These are phyloP conservation scores for Mesorhabditis spiculigera DNA, from an alignment of 2,888 invertebrate species.

Conservation along the genomic window DNA sequence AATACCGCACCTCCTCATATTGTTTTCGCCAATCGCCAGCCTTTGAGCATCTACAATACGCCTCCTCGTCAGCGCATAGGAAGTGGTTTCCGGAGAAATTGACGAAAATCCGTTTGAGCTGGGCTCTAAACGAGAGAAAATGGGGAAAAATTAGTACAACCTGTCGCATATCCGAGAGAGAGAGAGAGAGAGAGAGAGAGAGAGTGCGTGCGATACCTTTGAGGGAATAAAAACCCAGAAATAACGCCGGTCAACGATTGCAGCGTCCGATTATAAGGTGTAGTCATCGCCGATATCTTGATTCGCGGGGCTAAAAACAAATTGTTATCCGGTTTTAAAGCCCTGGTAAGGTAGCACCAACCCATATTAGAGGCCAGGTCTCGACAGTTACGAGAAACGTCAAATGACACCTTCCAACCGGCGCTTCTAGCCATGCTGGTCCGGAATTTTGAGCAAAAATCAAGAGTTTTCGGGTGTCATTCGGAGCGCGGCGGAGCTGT, in stretches of 20 bases:
- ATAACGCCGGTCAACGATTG: constrained; percentile 81
- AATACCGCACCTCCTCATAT: constrained; percentile 7
- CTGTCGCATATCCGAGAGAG: no score
- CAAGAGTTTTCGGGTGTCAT: no score
- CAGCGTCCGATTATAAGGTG: constrained; percentile 81
- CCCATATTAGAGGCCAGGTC: no score
- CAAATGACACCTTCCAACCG: no score
- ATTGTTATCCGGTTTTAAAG: background rate
- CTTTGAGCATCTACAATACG: constrained; percentile 7
- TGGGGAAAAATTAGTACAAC: no score
- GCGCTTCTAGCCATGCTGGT: no score
- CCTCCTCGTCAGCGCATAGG: background rate
- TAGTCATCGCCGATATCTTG: constrained; percentile 64
- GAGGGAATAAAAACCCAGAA: constrained; percentile 68
- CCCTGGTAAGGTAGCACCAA: no score
- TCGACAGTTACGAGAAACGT: no score
- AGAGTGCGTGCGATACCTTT: background rate
- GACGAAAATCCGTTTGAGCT: background rate
- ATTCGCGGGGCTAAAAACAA: constrained; percentile 12
- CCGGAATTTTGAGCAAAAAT: no score
- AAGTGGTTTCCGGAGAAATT: background rate
- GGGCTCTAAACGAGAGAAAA: no score
- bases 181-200: no score
- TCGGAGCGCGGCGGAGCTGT: no score
- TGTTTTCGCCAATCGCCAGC: background rate